Conservation (phyloP, 2,888 invertebrate genomes). For the Eurytoma adleriae region DNA sequence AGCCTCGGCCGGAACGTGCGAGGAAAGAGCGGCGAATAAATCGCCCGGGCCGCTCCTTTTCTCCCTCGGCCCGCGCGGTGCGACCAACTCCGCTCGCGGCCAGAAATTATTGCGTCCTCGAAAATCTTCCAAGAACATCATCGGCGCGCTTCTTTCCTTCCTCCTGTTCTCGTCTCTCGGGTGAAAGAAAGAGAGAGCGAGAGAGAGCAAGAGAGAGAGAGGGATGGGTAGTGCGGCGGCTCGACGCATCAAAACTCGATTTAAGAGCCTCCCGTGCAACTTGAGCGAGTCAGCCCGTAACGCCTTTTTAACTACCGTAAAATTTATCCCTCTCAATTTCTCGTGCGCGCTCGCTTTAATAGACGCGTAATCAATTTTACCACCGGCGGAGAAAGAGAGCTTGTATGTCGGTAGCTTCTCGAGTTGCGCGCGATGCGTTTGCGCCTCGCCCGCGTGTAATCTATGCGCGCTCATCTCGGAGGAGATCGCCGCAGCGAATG, state of each 20-base stretch:
- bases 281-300: not conserved
- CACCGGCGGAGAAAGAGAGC: constrained; percentile 1
- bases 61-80: constrained; percentile 5
- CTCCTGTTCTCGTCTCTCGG: not conserved
- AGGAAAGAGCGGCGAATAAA: constrained; percentile 54
- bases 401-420: constrained; percentile 1
- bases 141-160: constrained; percentile 17
- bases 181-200: not conserved
- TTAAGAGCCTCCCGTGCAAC: constrained; percentile 29
- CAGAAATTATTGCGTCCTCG: constrained; percentile 50
- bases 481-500: not conserved
- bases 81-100: constrained; percentile 19
- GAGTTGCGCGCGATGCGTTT: not conserved
- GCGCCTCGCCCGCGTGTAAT: constrained; percentile 1
- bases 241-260: constrained; percentile 36
- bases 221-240: not conserved
- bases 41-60: constrained; percentile 41
- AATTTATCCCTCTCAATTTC: constrained; percentile 46
- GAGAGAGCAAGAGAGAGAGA: not conserved
- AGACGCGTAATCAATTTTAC: constrained; percentile 41
- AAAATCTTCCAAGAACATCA: constrained; percentile 52
- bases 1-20: constrained; percentile 44
- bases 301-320: constrained; percentile 44
- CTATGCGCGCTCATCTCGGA: not conserved
- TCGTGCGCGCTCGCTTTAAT: constrained; percentile 11